These are phyloP conservation scores for Oreochromis tanganicae DNA, from an alignment of 2,113 vertebrate species.

Conservation along the genomic window DNA sequence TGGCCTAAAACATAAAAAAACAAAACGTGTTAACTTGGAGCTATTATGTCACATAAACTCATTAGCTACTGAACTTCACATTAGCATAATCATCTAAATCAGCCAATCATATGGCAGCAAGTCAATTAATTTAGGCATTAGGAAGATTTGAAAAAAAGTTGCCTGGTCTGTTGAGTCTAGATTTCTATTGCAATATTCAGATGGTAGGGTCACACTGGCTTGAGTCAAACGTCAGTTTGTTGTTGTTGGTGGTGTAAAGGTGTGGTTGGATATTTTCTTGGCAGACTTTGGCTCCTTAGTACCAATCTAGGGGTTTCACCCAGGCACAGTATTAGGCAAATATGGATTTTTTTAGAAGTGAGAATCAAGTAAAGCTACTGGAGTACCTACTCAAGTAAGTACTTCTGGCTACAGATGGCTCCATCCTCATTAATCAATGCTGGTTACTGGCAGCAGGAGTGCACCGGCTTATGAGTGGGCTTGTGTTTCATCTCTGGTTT, in stretches of 20 bases:
- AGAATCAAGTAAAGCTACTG: neutral
- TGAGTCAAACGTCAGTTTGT: fast-evolving
- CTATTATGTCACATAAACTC: neutral
- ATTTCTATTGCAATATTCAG: neutral
- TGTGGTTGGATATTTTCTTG: neutral
- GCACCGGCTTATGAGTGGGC: neutral
- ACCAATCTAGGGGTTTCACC: neutral
- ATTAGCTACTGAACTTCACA: neutral
- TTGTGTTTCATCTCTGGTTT: neutral
- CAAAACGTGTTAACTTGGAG: neutral
- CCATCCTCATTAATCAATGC: neutral
- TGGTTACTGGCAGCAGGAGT: neutral
- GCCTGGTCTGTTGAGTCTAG: neutral
- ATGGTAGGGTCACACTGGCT: neutral
- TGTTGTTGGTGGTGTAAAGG: neutral
- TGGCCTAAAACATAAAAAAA: neutral
- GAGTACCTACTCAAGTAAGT: neutral
- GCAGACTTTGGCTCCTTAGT: neutral
- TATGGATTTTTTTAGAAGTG: neutral
- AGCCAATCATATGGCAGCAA: neutral
- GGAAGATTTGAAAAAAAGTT: fast-evolving
- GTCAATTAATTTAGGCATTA: neutral
- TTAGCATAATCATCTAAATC: neutral
- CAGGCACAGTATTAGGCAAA: neutral
- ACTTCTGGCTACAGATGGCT: neutral